Evolutionary conservation across 2,113 vertebrate genomes (phyloP).

Genomic region (Antigone vipio): DNA sequence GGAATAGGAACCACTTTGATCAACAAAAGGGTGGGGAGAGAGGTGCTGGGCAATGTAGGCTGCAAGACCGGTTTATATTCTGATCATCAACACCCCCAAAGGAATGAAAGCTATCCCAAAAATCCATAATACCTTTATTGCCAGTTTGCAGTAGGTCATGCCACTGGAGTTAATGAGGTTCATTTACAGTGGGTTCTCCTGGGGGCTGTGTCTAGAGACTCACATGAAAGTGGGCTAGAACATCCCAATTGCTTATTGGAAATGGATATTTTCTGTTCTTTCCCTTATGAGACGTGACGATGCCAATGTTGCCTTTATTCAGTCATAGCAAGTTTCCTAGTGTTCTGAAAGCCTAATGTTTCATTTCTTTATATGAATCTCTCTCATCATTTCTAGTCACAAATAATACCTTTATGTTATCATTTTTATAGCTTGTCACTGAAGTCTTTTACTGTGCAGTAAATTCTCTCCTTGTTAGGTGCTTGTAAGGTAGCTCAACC

Average conservation of each 20-base stretch:
- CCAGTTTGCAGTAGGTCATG: not conserved
- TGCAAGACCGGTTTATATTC: not conserved
- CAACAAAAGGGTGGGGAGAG: not conserved
- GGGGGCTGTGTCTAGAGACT: not conserved
- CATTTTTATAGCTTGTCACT: not conserved
- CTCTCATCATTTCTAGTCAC: not conserved
- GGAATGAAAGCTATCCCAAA: not conserved
- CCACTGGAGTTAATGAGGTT: not conserved
- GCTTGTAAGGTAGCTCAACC: not conserved
- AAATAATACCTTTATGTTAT: not conserved
- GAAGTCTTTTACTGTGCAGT: not conserved
- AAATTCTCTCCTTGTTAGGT: not conserved
- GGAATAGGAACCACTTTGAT: not conserved
- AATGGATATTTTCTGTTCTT: not conserved
- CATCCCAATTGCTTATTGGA: not conserved
- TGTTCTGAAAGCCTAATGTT: not conserved
- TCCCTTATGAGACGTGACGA: not conserved
- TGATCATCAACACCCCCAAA: not conserved
- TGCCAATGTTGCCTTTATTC: not conserved
- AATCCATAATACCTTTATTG: not conserved
- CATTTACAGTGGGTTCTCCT: not conserved
- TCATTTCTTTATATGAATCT: not conserved
- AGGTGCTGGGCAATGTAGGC: too few species aligned
- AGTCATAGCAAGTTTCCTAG: not conserved
- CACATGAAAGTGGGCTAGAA: not conserved